A percentile compares a stretch with the other conserved stretches of the same genome.
These are phyloP conservation scores for Wiebesia pumilae DNA, from an alignment of 1,140 invertebrate species.

Conservation along the genomic window DNA sequence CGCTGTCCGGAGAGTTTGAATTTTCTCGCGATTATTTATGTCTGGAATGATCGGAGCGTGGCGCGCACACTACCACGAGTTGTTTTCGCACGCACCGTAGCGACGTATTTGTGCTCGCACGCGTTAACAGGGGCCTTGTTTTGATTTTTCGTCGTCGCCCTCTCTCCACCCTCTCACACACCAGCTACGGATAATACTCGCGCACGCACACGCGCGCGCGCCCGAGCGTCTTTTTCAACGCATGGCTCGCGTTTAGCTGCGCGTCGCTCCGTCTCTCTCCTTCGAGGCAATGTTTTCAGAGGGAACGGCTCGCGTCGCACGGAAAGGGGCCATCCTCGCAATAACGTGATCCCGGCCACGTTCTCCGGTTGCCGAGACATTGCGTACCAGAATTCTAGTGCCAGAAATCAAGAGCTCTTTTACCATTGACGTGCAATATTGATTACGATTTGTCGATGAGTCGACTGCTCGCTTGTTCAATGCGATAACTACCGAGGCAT, in stretches of 20 bases:
- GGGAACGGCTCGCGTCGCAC: not conserved
- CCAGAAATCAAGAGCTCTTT: not conserved
- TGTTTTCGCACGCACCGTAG: not conserved
- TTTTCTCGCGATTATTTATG: not conserved
- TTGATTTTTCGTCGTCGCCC: too few species aligned
- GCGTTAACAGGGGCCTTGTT: too few species aligned
- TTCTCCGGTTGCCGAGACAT: slow-evolving; percentile 2
- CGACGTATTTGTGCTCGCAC: too few species aligned
- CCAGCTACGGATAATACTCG: not conserved
- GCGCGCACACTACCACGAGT: not conserved
- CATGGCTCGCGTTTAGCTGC: not conserved
- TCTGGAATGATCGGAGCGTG: not conserved
- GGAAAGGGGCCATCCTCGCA: not conserved
- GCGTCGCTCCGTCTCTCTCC: not conserved
- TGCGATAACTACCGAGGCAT: not conserved
- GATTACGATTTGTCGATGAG: not conserved
- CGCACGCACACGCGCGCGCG: not conserved
- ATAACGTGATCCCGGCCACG: slow-evolving; percentile 36
- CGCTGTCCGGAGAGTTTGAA: not conserved
- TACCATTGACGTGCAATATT: not conserved
- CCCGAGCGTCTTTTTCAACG: not conserved
- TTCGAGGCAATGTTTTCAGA: not conserved
- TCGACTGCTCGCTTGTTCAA: not conserved
- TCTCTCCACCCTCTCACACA: not conserved
- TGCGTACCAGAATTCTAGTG: not conserved